These are phyloP conservation scores for Triplophysa rosa DNA, from an alignment of 2,113 vertebrate species.

Conservation along the genomic window DNA sequence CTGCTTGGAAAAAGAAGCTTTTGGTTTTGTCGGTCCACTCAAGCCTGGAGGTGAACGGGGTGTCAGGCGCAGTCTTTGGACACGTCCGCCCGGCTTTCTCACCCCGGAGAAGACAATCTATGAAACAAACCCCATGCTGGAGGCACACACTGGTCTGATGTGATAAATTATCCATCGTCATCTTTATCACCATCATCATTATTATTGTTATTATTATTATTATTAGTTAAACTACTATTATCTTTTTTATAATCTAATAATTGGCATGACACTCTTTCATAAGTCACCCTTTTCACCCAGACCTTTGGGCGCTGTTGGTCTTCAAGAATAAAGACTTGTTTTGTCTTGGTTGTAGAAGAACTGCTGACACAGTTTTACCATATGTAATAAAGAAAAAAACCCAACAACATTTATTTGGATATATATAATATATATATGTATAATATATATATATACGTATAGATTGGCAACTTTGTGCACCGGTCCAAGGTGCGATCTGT, in stretches of 20 bases:
- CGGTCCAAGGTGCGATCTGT: constrained; percentile 79
- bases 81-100: constrained; percentile 54
- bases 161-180: constrained; percentile 56
- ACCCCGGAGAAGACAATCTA: constrained; percentile 68
- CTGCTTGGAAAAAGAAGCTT: constrained; percentile 48
- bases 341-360: constrained; percentile 76
- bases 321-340: constrained; percentile 80
- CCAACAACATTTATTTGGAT: constrained; percentile 36
- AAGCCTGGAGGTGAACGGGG: constrained; percentile 39
- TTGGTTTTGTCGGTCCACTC: constrained; percentile 54
- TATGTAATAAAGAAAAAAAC: constrained; percentile 82
- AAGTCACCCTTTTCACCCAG: constrained; percentile 67
- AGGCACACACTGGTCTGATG: constrained; percentile 99
- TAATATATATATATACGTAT: constrained; percentile 73
- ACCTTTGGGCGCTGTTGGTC: constrained; percentile 52
- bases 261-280: constrained; percentile 92
- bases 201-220: constrained; percentile 57
- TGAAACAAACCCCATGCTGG: constrained; percentile 76
- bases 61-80: constrained; percentile 77
- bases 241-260: constrained; percentile 77
- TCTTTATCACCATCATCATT: constrained; percentile 50
- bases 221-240: constrained; percentile 44
- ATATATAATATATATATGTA: constrained; percentile 38
- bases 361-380: constrained; percentile 95
- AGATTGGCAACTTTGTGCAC: constrained; percentile 98